Evolutionary conservation across 2,888 invertebrate genomes (phyloP), one percentile per base, ranked within the genome.

Genomic region (Dyspetes luteomarginatus): DNA sequence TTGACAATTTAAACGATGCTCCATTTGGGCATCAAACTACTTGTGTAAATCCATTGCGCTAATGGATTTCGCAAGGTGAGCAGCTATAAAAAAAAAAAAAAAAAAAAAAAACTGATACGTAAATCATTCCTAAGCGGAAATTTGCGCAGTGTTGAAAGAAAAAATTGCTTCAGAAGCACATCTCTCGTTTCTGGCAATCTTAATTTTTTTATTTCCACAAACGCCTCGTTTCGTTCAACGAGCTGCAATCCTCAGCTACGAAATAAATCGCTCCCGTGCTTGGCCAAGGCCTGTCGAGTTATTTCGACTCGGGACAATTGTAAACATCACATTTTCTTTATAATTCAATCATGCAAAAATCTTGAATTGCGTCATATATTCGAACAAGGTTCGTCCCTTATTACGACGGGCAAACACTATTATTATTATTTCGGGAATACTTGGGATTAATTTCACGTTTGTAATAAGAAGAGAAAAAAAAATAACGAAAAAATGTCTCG

Each of bases 81-180:
- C 76, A 73, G 76, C 75, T 71, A 67, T 72, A 19, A 19, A 56
- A 50, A 48, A 28, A 50, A 62, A 48, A 52, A 30, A 15, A 24
- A 36, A 43, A 36, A 64, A 76, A 43, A 43, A 56, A 58, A 67
- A 65, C 65, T 74, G 58, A 55, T 64, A 73, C 68, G 77, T 50
- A 30, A 65, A 81, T 58, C 77, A 77, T 81, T 81, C 74, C 77
- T 58, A 58, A 15, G 56, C 41, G 72, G 67, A 60, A 60, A 36
- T 64, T 55, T 67, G 45, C 48, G 45, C 56, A 67, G 65, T 74
- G 55, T 43, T 30, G 50, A 62, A 41, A 41, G 52, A 52, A 52
- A n/a, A 41, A 26, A 60, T 41, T 50, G 60, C 22, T 58, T 48
- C 58, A 41, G 58, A 60, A 71, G 58, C 22, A n/a, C 28, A 7